Evolutionary conservation across 92 coral and sea anemone species (phyloP), one percentile per base, ranked within the genome.

Genomic region (Parazoanthus swiftii): DNA sequence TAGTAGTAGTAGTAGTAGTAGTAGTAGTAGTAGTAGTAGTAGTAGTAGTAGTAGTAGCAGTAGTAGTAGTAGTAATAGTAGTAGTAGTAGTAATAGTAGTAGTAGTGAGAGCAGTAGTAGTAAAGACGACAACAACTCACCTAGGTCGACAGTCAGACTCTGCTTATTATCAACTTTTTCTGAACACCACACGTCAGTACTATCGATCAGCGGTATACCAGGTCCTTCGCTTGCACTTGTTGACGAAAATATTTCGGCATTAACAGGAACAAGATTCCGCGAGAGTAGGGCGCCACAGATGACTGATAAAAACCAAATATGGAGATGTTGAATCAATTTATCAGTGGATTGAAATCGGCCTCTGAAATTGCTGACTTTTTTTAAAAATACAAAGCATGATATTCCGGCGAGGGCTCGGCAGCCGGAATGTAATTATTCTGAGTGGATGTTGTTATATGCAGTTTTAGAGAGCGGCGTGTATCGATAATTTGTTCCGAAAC

Each of bases 161-260:
- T 75, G 79, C 13, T 75, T 75, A 38, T 75, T 75, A 48, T 75
- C 79, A 21, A 75, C 79, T 37, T 75, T 75, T 37, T 6, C 51
- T 75, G 79, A 75, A 38, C 79, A 75, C 51, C 79, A 75, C 25
- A 75, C 79, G 13, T 75, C 51, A 7, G 79, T 75, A 23, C 79
- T 75, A 18, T 75, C 39, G 79, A 75, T 38, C 29, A 75, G 79
- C 79, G 79, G 88, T 59, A n/a, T n/a, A 23, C 90, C 90, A 76
- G 92, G 92, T 4, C 92, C 92, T 63, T 37, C 82, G 63, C 89
- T 90, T 6, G 85, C 71, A 33, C 87, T 65, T 4, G 92, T 77
- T 9, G 92, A 78, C 11, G 82, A 86, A 71, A 80, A 90, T 75
- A 38, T 75, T 15, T 51, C 26, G 6, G 79, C 20, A 37, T 75